A percentile compares a stretch with the other conserved stretches of the same genome.
phyloP scores from a whole-genome alignment of 2,888 invertebrate species.

The Didymodactylos carnosus region DNA sequence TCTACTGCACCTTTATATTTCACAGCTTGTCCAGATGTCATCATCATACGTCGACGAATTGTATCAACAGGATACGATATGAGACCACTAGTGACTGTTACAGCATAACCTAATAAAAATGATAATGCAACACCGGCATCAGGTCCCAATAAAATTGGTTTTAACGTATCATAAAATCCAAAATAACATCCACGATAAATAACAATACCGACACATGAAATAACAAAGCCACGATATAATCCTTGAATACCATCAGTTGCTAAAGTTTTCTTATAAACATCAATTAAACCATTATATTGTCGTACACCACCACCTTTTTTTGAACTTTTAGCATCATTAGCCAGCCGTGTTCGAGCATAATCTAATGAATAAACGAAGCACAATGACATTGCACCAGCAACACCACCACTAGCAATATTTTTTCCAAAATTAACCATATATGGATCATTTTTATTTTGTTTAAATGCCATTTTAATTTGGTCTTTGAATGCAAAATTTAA shows the following conservation, averaged over 20 bases:
- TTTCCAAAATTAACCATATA: constrained; percentile 44
- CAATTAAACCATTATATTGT: constrained; percentile 66
- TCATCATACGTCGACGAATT: constrained; percentile 82
- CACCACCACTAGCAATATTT: constrained; percentile 42
- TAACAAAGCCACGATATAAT: constrained; percentile 34
- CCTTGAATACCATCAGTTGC: constrained; percentile 30
- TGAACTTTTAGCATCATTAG: constrained; percentile 30
- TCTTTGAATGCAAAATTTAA: constrained; percentile 44
- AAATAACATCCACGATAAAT: constrained; percentile 36
- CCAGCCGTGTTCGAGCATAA: constrained; percentile 32
- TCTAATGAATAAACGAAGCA: constrained; percentile 34
- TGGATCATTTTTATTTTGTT: constrained; percentile 23
- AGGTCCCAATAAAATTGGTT: constrained; percentile 30
- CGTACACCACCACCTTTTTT: constrained; percentile 39
- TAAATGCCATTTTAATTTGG: constrained; percentile 65
- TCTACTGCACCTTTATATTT: constrained; percentile 59
- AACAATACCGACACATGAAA: constrained; percentile 34
- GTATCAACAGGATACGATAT: constrained; percentile 92
- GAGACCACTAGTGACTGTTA: constrained; percentile 70
- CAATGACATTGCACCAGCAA: constrained; percentile 33
- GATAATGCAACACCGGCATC: constrained; percentile 23
- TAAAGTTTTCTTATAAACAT: constrained; percentile 31
- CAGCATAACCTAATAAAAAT: constrained; percentile 36
- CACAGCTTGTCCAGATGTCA: constrained; percentile 53
- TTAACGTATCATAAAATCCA: constrained; percentile 34